Conservation (phyloP, 2,797 vertebrate genomes). For the Morus bassanus region DNA sequence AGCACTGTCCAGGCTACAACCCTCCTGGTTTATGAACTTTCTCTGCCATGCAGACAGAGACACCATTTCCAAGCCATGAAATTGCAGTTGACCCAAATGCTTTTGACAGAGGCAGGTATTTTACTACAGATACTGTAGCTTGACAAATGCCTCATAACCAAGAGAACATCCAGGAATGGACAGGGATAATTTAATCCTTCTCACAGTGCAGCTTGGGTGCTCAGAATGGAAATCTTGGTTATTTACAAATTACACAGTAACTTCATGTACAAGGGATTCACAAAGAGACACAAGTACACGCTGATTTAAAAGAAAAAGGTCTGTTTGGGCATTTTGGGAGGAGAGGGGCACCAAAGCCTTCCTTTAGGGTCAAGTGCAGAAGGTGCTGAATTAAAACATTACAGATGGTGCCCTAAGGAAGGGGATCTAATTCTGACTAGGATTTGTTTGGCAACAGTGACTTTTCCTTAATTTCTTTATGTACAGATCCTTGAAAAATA, state of each 20-base stretch:
- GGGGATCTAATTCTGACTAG: conserved; percentile 5
- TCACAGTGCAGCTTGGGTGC: background rate
- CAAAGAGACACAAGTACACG: background rate
- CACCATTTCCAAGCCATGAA: background rate
- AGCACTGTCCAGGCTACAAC: background rate
- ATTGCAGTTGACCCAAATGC: background rate
- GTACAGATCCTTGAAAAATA: conserved; percentile 21
- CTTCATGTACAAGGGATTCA: background rate
- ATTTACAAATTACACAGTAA: background rate
- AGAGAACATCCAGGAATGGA: background rate
- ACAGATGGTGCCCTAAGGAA: background rate
- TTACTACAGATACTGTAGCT: conserved; percentile 49
- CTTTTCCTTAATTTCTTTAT: background rate
- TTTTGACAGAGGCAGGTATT: conserved; percentile 29
- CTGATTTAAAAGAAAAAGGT: background rate
- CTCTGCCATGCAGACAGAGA: background rate
- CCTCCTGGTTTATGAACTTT: background rate
- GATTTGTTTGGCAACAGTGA: conserved; percentile 4
- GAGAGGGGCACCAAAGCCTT: background rate
- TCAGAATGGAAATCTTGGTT: background rate
- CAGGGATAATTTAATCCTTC: conserved; percentile 10
- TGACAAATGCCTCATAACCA: background rate
- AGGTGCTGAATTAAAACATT: conserved; percentile 23
- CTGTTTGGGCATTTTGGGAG: background rate
- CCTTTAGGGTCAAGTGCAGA: background rate